These are phyloP conservation scores for Oreohelix idahoensis DNA, from an alignment of 1,140 invertebrate species.

Conservation along the genomic window DNA sequence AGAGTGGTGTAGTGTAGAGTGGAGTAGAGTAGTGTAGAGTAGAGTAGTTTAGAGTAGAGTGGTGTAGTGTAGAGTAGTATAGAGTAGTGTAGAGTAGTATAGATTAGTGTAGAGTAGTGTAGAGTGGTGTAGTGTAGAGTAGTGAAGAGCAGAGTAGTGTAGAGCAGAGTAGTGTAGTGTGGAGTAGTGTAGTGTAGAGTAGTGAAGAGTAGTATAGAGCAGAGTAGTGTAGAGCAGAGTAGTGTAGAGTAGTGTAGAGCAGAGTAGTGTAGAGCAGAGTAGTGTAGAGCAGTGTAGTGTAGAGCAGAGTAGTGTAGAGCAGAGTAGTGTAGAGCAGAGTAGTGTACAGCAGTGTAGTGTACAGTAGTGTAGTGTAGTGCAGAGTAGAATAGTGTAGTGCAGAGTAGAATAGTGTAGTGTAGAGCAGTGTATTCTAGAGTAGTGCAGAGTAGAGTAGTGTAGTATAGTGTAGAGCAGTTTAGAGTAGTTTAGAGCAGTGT, in stretches of 20 bases:
- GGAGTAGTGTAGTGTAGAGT: not conserved
- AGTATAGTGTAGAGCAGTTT: too few species aligned
- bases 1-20: not conserved
- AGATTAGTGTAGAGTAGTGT: too few species aligned
- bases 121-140: conserved; percentile 1
- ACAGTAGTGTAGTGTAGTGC: not conserved
- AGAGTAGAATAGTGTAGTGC: not conserved
- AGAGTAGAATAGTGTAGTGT: not conserved
- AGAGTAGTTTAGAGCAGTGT: too few species aligned
- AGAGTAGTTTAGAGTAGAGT: not conserved
- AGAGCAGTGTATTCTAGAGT: too few species aligned
- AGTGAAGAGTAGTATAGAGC: not conserved
- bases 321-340: not conserved
- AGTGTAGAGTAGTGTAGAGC: not conserved
- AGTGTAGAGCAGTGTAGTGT: not conserved
- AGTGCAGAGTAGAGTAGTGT: too few species aligned
- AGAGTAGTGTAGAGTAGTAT: not conserved
- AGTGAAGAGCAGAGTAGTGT: not conserved
- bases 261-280: not conserved
- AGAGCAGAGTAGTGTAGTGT: not conserved
- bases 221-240: not conserved
- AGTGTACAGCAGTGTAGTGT: not conserved
- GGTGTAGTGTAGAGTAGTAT: not conserved
- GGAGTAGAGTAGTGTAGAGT: not conserved
- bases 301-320: not conserved